Conservation (phyloP, 2,797 vertebrate species). For the Lacerta viridis region DNA sequence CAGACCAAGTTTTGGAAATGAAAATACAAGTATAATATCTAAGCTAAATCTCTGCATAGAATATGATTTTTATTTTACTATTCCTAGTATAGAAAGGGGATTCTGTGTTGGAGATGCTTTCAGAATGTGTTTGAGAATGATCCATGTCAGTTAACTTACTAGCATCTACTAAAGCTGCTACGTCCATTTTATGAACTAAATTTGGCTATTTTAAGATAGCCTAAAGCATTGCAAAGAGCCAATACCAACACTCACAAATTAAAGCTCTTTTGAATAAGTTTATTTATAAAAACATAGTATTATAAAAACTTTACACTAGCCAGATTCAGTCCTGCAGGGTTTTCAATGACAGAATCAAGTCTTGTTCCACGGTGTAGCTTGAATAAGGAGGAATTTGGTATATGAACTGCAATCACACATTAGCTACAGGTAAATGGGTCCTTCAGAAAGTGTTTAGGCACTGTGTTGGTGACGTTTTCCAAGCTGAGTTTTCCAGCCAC, state of each 20-base stretch:
- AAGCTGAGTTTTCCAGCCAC: accelerated
- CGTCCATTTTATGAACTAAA: neutral
- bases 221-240: neutral
- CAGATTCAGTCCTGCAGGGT: neutral
- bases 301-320: neutral
- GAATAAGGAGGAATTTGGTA: neutral
- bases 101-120: neutral
- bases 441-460: constrained; percentile 15
- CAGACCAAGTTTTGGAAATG: neutral
- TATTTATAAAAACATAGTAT: constrained; percentile 13
- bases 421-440: neutral
- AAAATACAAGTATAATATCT: neutral
- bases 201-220: neutral
- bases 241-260: neutral
- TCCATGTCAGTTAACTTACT: neutral
- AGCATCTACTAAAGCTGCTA: neutral
- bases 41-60: neutral
- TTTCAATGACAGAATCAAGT: neutral
- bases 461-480: constrained; percentile 21
- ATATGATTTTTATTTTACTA: neutral
- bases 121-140: neutral
- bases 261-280: constrained; percentile 6
- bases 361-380: neutral
- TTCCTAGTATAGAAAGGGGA: neutral
- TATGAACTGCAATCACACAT: neutral